Evolutionary conservation across 2,113 vertebrate species (phyloP).

Genomic region (Empidonax traillii): DNA sequence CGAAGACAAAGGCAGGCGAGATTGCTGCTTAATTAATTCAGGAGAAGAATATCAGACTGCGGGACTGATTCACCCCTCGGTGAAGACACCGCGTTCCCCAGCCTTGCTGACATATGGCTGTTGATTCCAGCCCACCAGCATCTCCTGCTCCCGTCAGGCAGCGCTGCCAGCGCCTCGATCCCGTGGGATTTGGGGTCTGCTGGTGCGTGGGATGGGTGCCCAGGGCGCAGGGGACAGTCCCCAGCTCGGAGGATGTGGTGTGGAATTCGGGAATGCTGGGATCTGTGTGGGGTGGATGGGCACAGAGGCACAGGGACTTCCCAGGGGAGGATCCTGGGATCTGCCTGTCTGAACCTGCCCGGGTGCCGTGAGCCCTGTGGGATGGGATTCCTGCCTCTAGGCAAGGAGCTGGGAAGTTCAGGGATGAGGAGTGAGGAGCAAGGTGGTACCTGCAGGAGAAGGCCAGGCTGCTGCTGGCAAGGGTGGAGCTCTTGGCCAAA

Average conservation of each 20-base stretch:
- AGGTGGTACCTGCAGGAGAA: background rate
- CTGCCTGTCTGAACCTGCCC: fast-evolving
- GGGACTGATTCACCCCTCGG: constrained; percentile 38
- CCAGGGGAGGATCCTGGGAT: background rate
- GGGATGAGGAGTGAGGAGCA: background rate
- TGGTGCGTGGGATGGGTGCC: background rate
- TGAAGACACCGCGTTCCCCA: constrained; percentile 48
- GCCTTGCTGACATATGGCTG: constrained; percentile 42
- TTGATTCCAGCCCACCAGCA: constrained; percentile 51
- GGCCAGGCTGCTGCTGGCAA: background rate
- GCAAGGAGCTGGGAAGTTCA: background rate
- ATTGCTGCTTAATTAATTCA: constrained; percentile 58
- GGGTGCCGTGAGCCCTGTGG: background rate
- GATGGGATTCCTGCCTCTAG: background rate
- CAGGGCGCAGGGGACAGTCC: background rate
- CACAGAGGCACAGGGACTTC: background rate
- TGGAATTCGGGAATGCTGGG: fast-evolving
- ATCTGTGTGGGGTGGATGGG: fast-evolving
- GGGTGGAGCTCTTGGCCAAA: background rate
- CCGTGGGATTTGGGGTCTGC: background rate
- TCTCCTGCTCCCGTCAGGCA: constrained; percentile 2
- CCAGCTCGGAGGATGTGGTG: fast-evolving
- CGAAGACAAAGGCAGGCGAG: constrained; percentile 12
- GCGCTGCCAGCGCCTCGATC: background rate
- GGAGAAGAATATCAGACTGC: constrained; percentile 39